Base-by-base conservation (phyloP, 1,140 invertebrate genomes). In the Papilio polyxenes region DNA sequence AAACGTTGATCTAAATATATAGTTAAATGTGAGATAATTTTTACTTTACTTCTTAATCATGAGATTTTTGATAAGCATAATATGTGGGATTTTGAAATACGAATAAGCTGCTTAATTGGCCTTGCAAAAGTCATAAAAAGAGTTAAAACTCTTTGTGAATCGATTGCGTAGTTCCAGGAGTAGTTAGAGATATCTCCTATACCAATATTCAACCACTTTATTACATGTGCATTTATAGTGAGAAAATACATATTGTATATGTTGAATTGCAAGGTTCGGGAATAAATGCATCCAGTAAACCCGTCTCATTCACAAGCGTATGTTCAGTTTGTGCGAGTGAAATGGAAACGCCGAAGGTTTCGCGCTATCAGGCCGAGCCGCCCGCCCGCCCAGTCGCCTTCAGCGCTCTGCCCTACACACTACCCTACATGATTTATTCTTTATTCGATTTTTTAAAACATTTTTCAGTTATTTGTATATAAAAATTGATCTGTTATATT, bases 371-470 rank as follows among this genome's bases (percentile, higher is more conserved):
- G 89, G 86, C 78, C 82, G 80, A 85, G 84, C 83, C 90, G 90
- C 89, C 92, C 92, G 92, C 92, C 92, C 92, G 92, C 92, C 92
- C 92, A 93, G 92, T 93, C 85, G 86, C 86, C 86, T 84, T 81
- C 83, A 84, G 89, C 82, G 85, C 81, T 87, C 88, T 85, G 89
- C 87, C 86, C 87, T 83, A 90, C 81, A 81, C 84, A 86, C 87
- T 89, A 84, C 51, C 80, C 80, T 81, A 76, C 80, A 82, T 80
- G 80, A 72, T 72, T 72, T 40, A 72, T 72, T 65, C 49, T 78
- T 81, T 83, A 53, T 79, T 74, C 72, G 69, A 72, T 56, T 85
- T 83, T 83, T 86, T 82, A 75, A 80, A 75, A 51, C 77, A 80
- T 74, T 44, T n/a, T 8, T 59, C 77, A 79, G 13, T 62, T n/a